phyloP scores from a whole-genome alignment of 2,888 invertebrate species.

The Sisyra nigra region DNA sequence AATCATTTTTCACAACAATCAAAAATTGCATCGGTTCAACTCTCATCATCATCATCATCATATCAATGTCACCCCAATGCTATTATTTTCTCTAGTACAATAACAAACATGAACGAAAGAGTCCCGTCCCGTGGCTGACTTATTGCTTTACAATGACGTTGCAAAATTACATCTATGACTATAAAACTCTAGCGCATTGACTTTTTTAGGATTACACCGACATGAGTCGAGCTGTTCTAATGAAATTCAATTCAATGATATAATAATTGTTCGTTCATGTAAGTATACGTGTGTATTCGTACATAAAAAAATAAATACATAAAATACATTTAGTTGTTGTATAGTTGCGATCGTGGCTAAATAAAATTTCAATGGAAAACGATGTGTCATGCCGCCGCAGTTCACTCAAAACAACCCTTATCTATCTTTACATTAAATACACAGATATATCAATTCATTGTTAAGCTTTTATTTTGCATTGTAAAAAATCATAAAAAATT shows the following conservation, averaged over 20 bases:
- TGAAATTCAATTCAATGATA: constrained; percentile 24
- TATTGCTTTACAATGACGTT: constrained; percentile 6
- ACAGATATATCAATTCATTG: neutral
- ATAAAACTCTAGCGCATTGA: neutral
- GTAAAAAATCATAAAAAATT: neutral
- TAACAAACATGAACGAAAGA: neutral
- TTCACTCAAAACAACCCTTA: constrained; percentile 1
- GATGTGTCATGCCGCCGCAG: constrained; percentile 2
- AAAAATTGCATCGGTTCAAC: too few relatives aligned
- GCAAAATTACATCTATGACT: constrained; percentile 2
- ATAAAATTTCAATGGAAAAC: constrained; percentile 5
- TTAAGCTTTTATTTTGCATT: neutral
- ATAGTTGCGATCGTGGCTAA: neutral
- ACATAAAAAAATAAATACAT: too few relatives aligned
- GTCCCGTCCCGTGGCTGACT: constrained; percentile 1
- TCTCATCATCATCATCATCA: too few relatives aligned
- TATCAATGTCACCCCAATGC: too few relatives aligned
- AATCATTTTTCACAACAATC: too few relatives aligned
- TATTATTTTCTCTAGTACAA: neutral
- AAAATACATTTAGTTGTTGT: constrained; percentile 17
- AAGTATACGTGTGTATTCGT: constrained; percentile 16
- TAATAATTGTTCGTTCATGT: constrained; percentile 26
- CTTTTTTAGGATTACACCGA: constrained; percentile 5
- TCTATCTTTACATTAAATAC: neutral
- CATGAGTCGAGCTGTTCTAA: constrained; percentile 2